A percentile compares a stretch with the other conserved stretches of the same genome.
These are phyloP conservation scores for Holacanthus passer DNA, from an alignment of 2,113 vertebrate genomes.

Conservation along the genomic window DNA sequence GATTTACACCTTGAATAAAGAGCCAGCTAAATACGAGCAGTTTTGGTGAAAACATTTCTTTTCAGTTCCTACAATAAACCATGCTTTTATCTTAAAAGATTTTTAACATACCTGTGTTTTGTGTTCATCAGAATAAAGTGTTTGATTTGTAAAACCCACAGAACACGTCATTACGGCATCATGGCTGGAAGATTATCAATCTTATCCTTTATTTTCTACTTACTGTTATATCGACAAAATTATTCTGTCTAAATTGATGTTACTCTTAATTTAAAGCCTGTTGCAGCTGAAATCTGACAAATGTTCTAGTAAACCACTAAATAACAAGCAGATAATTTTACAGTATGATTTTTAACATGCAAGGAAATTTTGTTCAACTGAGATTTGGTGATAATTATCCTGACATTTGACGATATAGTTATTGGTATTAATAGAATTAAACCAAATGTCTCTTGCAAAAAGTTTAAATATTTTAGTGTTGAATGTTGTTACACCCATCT, in stretches of 20 bases:
- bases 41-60: conserved; percentile 53
- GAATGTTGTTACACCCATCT: not conserved
- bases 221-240: not conserved
- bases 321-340: not conserved
- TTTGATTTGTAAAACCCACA: not conserved
- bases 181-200: not conserved
- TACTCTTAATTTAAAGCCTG: not conserved
- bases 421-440: no score
- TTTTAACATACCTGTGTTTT: conserved; percentile 7
- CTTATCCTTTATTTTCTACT: not conserved
- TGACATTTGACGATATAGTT: not conserved
- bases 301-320: not conserved
- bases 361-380: not conserved
- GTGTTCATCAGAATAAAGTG: not conserved
- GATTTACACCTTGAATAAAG: conserved; percentile 82
- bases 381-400: not conserved
- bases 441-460: no score
- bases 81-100: conserved; percentile 66
- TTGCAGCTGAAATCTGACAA: not conserved
- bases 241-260: no score
- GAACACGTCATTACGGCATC: not conserved
- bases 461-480: not conserved
- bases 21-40: conserved; percentile 65
- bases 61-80: conserved; percentile 79
- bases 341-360: not conserved